These are phyloP conservation scores for Nothocercus julius DNA, from an alignment of 2,113 vertebrate genomes.

Conservation along the genomic window DNA sequence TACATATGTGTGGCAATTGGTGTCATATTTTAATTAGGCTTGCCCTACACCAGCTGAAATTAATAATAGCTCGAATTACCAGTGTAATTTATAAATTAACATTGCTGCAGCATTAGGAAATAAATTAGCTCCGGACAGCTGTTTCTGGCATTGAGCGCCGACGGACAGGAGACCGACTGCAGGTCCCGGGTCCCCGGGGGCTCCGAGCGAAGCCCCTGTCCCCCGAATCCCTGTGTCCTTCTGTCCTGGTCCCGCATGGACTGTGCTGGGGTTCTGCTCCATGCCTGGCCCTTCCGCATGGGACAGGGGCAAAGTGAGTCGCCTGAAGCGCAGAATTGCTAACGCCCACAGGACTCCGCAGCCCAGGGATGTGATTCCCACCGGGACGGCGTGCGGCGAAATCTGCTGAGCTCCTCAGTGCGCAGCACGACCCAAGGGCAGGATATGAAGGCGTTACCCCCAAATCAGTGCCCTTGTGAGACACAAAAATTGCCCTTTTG, in stretches of 20 bases:
- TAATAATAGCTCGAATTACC: conserved; percentile 84
- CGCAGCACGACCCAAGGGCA: background rate
- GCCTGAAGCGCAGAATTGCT: background rate
- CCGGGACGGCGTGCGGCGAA: background rate
- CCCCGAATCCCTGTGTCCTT: too few species aligned
- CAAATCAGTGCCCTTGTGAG: conserved; percentile 8
- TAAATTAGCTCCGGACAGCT: conserved; percentile 84
- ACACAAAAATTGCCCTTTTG: background rate
- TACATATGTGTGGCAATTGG: conserved; percentile 83
- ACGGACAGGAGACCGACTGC: conserved; percentile 13
- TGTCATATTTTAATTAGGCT: conserved; percentile 87
- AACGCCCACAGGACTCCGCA: background rate
- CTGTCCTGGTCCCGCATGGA: too few species aligned
- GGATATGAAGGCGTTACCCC: background rate
- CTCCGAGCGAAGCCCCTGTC: too few species aligned
- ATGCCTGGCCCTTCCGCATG: accelerated
- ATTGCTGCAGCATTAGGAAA: conserved; percentile 79
- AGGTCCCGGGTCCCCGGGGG: background rate
- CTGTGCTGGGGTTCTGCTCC: too few species aligned
- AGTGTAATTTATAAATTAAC: conserved; percentile 88
- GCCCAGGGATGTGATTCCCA: background rate
- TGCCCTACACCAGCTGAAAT: conserved; percentile 87
- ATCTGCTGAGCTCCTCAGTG: conserved; percentile 23
- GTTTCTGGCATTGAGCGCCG: conserved; percentile 72
- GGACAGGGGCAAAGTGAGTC: background rate